Evolutionary conservation across 1,140 invertebrate species (phyloP), one percentile per base, ranked within the genome.

Genomic region (Dreissena rostriformis): DNA sequence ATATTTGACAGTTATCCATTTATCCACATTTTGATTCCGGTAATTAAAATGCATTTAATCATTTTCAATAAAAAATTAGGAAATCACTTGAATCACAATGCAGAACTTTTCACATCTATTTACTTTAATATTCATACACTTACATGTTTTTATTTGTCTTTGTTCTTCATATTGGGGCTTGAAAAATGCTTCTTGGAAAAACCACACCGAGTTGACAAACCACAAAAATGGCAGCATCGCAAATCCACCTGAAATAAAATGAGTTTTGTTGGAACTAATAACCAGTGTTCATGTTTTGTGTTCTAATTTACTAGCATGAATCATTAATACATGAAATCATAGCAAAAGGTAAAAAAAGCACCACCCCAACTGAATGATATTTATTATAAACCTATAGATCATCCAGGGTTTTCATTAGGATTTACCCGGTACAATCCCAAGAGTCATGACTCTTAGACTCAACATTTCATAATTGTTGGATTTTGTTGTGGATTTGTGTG

Each of bases 181-280:
- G 5, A 95, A 83, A 90, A 98, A 98, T 0, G 97, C 97, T 93
- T 98, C 97, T 87, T 95, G 95, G 91, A 96, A 97, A 93, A 98
- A 99, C 97, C 97, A 99, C 79, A 97, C 94, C 4, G 96, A 95
- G 93, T 98, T 98, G 0, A 98, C 96, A 39, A 96, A 95, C 98
- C 97, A 99, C 12, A 98, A 94, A 91, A 98, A 98, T 0, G 98
- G 97, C 53, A 98, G 94, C 0, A 97, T 93, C 0, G 96, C 95
- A 94, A 97, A 98, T 12, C 97, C 98, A 94, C 95, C 97, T 98
- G 86, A 91, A 95, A 95, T 87, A 79, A 10, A 73, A 67, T 19
- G 52, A 49, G 39, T 39, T 39, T 2, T 8, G 39, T 39, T 39
- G 8, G 39, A 5, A 39, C 39, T 39, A 39, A 39, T 39, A 39